Evolutionary conservation across 2,113 vertebrate genomes (phyloP).

Genomic region (Python bivittatus): DNA sequence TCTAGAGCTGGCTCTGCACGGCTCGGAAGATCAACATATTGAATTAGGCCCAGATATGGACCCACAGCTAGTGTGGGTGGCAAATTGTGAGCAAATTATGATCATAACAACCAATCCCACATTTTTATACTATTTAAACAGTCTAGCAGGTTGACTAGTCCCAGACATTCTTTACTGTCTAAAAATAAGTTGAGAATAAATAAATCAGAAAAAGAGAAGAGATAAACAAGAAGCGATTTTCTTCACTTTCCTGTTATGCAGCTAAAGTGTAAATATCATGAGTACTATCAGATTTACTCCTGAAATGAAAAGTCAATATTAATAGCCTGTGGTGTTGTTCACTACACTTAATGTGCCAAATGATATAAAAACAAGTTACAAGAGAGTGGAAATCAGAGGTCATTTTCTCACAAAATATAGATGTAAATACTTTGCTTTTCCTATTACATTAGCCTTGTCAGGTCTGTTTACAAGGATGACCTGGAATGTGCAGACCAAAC

Average conservation of each 20-base stretch:
- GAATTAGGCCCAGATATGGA: no score
- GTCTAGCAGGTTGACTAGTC: neutral
- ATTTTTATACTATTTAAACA: neutral
- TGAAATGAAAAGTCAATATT: neutral
- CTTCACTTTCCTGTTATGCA: neutral
- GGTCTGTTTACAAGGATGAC: neutral
- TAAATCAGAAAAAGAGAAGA: slow-evolving; percentile 1
- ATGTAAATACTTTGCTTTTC: neutral
- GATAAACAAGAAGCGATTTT: neutral
- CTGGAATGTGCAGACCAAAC: neutral
- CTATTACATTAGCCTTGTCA: neutral
- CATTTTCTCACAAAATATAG: neutral
- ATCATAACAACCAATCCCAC: neutral
- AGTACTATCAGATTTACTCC: neutral
- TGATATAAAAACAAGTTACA: neutral
- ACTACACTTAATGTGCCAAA: neutral
- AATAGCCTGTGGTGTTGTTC: neutral
- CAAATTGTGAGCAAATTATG: neutral
- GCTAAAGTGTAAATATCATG: neutral
- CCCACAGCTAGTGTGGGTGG: neutral
- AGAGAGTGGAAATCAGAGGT: neutral
- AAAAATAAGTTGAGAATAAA: neutral
- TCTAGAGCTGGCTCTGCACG: neutral
- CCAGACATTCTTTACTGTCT: neutral
- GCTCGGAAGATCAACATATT: neutral